phyloP scores from a whole-genome alignment of 2,888 invertebrate species.

The Tricholauxania praeusta region DNA sequence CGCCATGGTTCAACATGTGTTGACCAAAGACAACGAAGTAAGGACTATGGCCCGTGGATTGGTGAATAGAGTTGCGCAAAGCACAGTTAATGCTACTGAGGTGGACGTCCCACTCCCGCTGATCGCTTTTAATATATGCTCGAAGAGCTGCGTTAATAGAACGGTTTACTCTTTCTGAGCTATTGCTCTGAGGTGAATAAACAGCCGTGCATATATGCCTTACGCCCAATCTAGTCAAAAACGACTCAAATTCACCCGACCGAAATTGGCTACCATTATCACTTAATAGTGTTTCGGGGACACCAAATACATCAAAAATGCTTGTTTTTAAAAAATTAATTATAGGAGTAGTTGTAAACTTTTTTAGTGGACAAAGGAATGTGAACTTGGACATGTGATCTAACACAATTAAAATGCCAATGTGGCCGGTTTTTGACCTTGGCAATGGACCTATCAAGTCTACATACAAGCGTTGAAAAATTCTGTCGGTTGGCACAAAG shows the following conservation, averaged over 20 bases:
- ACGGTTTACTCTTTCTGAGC: conserved; percentile 15
- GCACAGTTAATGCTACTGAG: conserved; percentile 16
- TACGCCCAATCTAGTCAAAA: background rate
- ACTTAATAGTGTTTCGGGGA: background rate
- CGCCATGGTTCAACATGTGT: too few species aligned
- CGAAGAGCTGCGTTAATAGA: conserved; percentile 19
- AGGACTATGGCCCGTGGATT: too few species aligned
- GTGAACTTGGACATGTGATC: conserved; percentile 6
- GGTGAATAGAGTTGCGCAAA: background rate
- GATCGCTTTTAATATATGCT: background rate
- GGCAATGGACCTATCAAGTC: conserved; percentile 35
- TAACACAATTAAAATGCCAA: conserved; percentile 27
- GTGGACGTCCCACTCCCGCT: conserved; percentile 13
- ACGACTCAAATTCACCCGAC: conserved; percentile 5
- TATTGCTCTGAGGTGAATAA: conserved; percentile 8
- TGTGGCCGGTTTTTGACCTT: conserved; percentile 15
- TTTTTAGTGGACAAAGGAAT: conserved; percentile 2
- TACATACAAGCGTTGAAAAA: too few species aligned
- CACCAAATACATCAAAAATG: conserved; percentile 9
- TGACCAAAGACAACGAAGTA: too few species aligned
- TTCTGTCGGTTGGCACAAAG: conserved; percentile 1
- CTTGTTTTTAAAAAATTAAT: background rate
- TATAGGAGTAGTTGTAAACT: background rate
- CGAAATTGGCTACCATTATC: conserved; percentile 40
- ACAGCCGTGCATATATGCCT: conserved; percentile 8